Base-by-base conservation (phyloP, 1,140 invertebrate genomes). In the Sinonovacula constricta region DNA sequence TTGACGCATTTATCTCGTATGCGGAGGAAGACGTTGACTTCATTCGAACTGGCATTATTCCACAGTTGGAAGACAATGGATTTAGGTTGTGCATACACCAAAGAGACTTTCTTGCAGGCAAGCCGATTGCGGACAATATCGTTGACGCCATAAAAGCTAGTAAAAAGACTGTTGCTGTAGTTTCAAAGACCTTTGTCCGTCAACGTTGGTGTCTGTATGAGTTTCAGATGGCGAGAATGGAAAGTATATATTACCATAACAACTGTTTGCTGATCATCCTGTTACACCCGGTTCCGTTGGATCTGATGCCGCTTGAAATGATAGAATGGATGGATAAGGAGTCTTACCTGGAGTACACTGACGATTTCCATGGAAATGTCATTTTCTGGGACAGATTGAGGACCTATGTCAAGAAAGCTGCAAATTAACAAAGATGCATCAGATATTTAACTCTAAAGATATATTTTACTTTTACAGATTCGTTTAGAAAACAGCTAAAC, bases 201-300 rank as follows among this genome's bases (percentile, higher is more conserved):
- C 94, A 93, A n/a, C 92, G 94, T 31, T 95, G 94, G 94, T 94
- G 94, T 83, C 81, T 92, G 45, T 94, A 62, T 34, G 75, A 78
- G 65, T 70, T 78, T 22, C 67, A 78, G 34, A 78, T 78, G 66
- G 75, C 67, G 24, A 49, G 75, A 70, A 69, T 78, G 75, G 66
- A 69, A 39, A 62, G 66, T 34, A 62, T 78, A 33, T 68, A 78
- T 30, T 53, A 31, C 0, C 49, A 45, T 7, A 45, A 45, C 18
- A 7, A 45, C 18, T 10, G 7, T 45, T 22, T 83, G 31, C 53
- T 81, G 12, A 59, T 83, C 0, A 59, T 80, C 22, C 31, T 62
- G 22, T n/a, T 83, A n/a, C 69, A 79, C 36, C 53, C 79, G 15
- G 66, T 81, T 14, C 26, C 36, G 2, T 49, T 36, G 22, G 28